Evolutionary conservation across 2,113 vertebrate genomes (phyloP), one percentile per base, ranked within the genome.

Genomic region (Zosterops hypoxanthus): DNA sequence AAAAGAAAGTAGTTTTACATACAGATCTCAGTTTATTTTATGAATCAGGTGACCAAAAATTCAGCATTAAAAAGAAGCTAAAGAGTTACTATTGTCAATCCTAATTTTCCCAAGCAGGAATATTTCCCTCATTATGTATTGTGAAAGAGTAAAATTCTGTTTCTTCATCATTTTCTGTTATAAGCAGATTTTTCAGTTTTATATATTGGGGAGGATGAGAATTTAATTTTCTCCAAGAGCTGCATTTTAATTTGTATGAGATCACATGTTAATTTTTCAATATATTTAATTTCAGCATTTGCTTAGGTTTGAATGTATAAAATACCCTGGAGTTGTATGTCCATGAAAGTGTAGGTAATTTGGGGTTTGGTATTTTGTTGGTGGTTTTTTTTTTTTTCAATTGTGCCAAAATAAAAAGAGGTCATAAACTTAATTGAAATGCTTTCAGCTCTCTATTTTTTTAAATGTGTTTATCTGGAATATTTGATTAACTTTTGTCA

Each of bases 1-100:
- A 41, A 34, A 34, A 34, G 3, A 6, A 31, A 10, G 5, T 46
- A 8, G 4, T 70, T 70, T 41, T 61, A 12, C 0, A 0, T 82
- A 47, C 4, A 39, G 23, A 50, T 31, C 26, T 79, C 36, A 3
- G 2, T 57, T 85, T 88, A 15, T 53, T 70, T 76, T 76, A n/a
- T 64, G 11, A 76, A 33, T 77, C 25, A 55, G 17, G 12, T 47
- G 47, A 55, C 16, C 4, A 47, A 82, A 61, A 75, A 59, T 28
- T 71, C 9, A 53, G 53, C 8, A 11, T 68, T 28, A 33, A 42
- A 89, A 81, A 41, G 3, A 63, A 70, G 2, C 7, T 83, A 3
- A 24, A 49, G 11, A 25, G 11, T 59, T 90, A 41, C 14, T 66
- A 0, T 50, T 53, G 29, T 41, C 10, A 65, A 24, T 69, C 41